Evolutionary conservation across 2,888 invertebrate genomes (phyloP), one percentile per base, ranked within the genome.

Genomic region (Psylliodes chrysocephalus): DNA sequence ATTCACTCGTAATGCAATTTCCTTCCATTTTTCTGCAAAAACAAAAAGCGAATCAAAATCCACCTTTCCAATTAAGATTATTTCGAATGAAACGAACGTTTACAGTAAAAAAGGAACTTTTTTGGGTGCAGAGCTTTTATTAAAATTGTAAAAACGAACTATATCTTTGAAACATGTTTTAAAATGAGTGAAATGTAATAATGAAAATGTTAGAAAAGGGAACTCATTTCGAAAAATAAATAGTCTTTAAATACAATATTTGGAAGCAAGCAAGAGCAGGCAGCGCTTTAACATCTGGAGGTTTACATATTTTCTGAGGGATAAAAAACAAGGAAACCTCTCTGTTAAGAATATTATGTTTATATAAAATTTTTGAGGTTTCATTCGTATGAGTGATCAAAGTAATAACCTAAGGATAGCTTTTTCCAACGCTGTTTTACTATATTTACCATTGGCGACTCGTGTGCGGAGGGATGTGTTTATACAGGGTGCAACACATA

Each of bases 31-130:
- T 51, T 55, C 18, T 6, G 17, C 10, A 25, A 28, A n/a, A 46
- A 49, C 28, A 54, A 17, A 59, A 52, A 53, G 49, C 8, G 12
- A 62, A 53, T 46, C 47, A 54, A 46, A 62, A 49, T 38, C 30
- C 35, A 35, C 54, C 55, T 62, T 46, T 54, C 59, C 55, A 59
- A 65, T 65, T 65, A 61, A 49, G 59, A 61, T 61, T 62, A 59
- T 59, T 65, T 62, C 54, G 30, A 42, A 38, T 14, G 55, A 35
- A 33, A 53, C 6, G 42, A 42, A 18, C 8, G 42, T 42, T 42
- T 42, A 8, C 18, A 5, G 1, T 18, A 2, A 3, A 12, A 15
- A 12, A 7, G 14, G 38, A 38, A 14, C 18, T 10, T 42, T 33
- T 33, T 42, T 5, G 6, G 42, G 15, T 8, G 3, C 2, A 28